phyloP scores from a whole-genome alignment of 2,888 invertebrate genomes.

The Limnephilus lunatus region DNA sequence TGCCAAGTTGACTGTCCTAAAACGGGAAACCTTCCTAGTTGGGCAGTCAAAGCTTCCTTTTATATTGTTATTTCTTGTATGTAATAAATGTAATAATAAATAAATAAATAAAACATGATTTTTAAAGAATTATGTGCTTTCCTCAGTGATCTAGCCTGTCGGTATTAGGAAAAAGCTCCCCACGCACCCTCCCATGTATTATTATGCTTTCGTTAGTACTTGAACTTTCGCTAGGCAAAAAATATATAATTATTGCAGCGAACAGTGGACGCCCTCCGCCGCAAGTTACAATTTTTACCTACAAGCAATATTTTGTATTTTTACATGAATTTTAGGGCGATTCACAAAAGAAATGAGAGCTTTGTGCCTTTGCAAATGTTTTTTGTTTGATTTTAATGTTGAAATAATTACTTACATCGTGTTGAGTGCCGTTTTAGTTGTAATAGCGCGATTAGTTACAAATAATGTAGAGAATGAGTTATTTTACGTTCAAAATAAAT shows the following conservation, averaged over 20 bases:
- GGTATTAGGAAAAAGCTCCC: not conserved
- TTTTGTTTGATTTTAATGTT: not conserved
- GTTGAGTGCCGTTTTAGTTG: not conserved
- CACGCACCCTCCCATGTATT: conserved; percentile 50
- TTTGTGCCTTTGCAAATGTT: conserved; percentile 15
- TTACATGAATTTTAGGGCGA: conserved; percentile 14
- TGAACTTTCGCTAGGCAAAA: conserved; percentile 54
- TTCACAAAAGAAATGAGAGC: not conserved
- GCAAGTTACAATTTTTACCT: conserved; percentile 15
- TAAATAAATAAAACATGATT: no score
- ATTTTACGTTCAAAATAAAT: not conserved
- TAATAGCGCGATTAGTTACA: not conserved
- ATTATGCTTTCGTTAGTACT: conserved; percentile 58
- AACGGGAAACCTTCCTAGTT: no score
- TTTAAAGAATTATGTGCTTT: not conserved
- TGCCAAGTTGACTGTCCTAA: no score
- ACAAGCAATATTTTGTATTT: conserved; percentile 7
- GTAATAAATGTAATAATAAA: no score
- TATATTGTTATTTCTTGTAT: no score
- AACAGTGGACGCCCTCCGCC: conserved; percentile 5
- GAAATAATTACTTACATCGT: not conserved
- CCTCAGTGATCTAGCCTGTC: not conserved
- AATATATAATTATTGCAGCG: conserved; percentile 43
- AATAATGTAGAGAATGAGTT: not conserved
- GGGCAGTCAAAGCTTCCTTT: no score